phyloP scores from a whole-genome alignment of 2,888 invertebrate species.

The Cephonodes hylas region DNA sequence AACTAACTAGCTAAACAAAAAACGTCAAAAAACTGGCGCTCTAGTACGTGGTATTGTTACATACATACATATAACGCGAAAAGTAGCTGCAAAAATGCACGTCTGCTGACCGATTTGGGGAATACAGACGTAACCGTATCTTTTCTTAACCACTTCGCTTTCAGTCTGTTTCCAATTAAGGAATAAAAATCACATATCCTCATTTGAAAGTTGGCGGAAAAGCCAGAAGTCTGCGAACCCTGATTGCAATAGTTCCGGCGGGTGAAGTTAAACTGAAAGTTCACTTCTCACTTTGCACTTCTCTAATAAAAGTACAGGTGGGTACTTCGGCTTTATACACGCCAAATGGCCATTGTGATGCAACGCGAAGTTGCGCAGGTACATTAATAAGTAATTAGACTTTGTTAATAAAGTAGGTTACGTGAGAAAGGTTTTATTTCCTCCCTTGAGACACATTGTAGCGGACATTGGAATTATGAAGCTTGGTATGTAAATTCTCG shows the following conservation, averaged over 20 bases:
- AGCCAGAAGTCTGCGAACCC: neutral
- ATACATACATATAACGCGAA: no score
- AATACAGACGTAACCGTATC: no score
- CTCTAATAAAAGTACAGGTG: neutral
- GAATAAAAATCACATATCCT: neutral
- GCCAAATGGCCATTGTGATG: neutral
- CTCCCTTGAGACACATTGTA: neutral
- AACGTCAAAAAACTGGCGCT: no score
- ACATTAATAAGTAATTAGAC: neutral
- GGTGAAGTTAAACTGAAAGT: neutral
- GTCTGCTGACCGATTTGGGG: no score
- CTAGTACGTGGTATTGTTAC: no score
- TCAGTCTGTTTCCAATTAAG: no score
- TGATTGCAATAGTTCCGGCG: neutral
- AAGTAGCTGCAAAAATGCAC: no score
- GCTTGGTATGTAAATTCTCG: neutral
- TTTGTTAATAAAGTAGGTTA: neutral
- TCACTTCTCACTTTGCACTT: neutral
- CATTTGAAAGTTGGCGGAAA: no score
- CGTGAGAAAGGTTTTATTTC: neutral
- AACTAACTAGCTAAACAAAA: no score
- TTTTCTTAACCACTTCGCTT: no score
- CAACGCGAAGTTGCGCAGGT: neutral
- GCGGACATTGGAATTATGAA: neutral
- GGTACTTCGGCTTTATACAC: neutral